Base-by-base conservation (phyloP, 2,113 vertebrate species). In the Pyxicephalus adspersus region DNA sequence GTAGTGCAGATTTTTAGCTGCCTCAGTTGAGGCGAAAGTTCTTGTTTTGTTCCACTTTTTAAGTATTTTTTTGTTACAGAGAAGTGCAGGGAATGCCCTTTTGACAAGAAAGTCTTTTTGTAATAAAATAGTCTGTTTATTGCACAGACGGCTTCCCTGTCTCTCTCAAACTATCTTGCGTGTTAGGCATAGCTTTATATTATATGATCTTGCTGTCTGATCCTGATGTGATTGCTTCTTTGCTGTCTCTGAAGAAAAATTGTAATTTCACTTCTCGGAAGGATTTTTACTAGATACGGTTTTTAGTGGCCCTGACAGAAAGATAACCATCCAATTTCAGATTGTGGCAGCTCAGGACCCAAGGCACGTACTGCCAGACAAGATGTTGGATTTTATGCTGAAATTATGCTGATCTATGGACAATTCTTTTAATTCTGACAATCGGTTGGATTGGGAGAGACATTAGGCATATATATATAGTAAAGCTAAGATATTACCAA, bases 181-280 rank as follows among this genome's bases (percentile, higher is more conserved):
- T 72, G 67, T 71, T 57, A 51, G 57, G 38, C 66, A 80, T 80
- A 80, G 64, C 78, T 80, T 72, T 55, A 72, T 80, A 80, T 80
- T 64, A 80, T 80, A 72, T 64, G 57, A 71, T 63, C 65, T 78
- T 66, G 54, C 61, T 78, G 76, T 78, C 76, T 78, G 76, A 78
- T 61, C 34, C 66, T 72, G 67, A 63, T 64, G 25, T 80, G 78
- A 71, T 72, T 80, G 65, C 77, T 70, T 70, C 31, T 26, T 65
- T 6, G 3, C 76, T 2, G 25, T 29, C 50, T 57, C 55, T 45
- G 52, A 70, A 80, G 55, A 80, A 80, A 78, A 80, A 70, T 57
- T 34, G n/a, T 54, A 55, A 31, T 78, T 65, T 78, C 52, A 57
- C 76, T 57, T 34, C 76, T 38, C 15, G 15, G 61, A 29, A 52